Evolutionary conservation across 2,113 vertebrate species (phyloP).

Genomic region (Beaufortia kweichowensis): DNA sequence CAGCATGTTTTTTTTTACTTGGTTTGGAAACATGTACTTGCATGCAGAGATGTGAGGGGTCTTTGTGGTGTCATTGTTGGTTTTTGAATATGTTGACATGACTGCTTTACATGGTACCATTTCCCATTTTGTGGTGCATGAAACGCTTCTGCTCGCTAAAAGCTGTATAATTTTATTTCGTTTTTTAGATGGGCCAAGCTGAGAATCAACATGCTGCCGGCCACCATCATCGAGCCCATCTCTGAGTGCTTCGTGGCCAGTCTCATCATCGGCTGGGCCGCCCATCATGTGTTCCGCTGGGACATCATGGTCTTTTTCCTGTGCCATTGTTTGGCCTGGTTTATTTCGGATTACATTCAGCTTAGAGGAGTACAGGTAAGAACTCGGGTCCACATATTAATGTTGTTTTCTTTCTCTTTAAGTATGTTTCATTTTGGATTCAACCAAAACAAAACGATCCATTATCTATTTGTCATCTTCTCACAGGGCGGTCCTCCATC

Average conservation of each 20-base stretch:
- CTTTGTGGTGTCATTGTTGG: background rate
- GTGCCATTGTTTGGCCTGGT: conserved; percentile 98
- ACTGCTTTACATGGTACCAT: background rate
- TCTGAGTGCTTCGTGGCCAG: conserved; percentile 97
- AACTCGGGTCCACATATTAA: background rate
- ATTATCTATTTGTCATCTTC: background rate
- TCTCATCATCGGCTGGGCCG: conserved; percentile 96
- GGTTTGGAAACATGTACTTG: background rate
- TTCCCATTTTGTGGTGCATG: background rate
- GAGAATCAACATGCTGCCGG: conserved; percentile 96
- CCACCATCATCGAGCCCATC: conserved; percentile 93
- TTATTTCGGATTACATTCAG: conserved; percentile 96
- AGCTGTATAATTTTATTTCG: background rate
- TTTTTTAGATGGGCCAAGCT: conserved; percentile 92
- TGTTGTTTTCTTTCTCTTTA: too few species aligned
- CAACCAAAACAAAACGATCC: too few species aligned
- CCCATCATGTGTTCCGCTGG: conserved; percentile 91
- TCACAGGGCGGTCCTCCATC: conserved; percentile 81
- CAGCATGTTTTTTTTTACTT: background rate
- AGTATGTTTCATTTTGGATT: too few species aligned
- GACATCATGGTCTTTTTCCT: conserved; percentile 99
- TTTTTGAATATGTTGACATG: background rate
- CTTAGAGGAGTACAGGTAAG: conserved; percentile 93
- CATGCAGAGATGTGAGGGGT: background rate
- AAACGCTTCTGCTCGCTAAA: background rate